phyloP scores from a whole-genome alignment of 2,113 vertebrate genomes.

The Turdus rufiventris region DNA sequence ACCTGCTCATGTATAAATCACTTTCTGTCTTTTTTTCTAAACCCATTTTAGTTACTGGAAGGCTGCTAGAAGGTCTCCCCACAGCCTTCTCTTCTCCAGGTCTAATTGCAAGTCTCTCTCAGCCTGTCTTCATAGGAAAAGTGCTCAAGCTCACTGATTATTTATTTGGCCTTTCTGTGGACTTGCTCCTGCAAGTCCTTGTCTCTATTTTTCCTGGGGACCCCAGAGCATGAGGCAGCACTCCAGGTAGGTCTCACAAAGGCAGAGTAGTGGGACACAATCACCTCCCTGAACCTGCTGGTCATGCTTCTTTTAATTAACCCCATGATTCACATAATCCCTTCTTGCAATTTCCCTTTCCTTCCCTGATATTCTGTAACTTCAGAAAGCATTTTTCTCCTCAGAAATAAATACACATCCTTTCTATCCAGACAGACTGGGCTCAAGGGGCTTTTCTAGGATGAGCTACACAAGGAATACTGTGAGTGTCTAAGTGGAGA shows the following conservation, averaged over 20 bases:
- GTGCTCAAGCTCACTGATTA: not conserved
- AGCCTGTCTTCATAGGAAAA: not conserved
- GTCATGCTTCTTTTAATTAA: not conserved
- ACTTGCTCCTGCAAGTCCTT: not conserved
- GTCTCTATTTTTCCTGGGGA: not conserved
- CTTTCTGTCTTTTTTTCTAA: not conserved
- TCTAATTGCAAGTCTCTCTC: not conserved
- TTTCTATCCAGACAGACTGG: not conserved
- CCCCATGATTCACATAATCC: not conserved
- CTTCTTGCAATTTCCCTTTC: not conserved
- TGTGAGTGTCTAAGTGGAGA: not conserved
- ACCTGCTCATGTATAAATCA: not conserved
- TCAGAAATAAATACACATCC: not conserved
- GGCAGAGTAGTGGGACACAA: not conserved
- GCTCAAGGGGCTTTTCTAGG: not conserved
- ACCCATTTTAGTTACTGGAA: not conserved
- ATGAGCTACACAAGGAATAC: not conserved
- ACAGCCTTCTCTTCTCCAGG: not conserved
- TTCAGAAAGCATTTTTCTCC: not conserved
- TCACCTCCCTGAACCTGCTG: not conserved
- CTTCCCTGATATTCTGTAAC: not conserved
- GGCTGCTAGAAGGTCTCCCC: not conserved
- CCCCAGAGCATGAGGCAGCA: not conserved
- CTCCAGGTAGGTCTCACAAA: accelerated
- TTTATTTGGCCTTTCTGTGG: not conserved